A percentile compares a stretch with the other conserved stretches of the same genome.
Evolutionary conservation across 2,113 vertebrate genomes (phyloP).

Genomic region (Perca flavescens): DNA sequence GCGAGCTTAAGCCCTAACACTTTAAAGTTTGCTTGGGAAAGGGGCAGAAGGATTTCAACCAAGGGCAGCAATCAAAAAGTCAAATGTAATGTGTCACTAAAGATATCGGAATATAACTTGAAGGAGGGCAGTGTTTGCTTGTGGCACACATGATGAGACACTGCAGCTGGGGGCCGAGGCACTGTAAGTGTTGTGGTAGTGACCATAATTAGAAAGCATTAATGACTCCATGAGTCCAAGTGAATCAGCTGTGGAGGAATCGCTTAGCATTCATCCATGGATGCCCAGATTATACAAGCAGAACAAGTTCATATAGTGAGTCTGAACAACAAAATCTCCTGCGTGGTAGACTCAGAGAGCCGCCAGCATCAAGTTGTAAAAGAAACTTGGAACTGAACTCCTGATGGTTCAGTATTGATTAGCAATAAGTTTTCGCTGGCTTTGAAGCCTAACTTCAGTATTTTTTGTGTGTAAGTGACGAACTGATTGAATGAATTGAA

Average conservation of each 20-base stretch:
- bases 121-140: background rate
- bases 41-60: background rate
- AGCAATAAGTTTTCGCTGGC: background rate
- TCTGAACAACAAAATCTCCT: background rate
- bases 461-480: too few relatives aligned
- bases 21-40: background rate
- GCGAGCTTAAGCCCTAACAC: background rate
- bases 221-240: background rate
- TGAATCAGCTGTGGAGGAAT: background rate
- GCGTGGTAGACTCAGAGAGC: background rate
- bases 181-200: background rate
- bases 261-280: background rate
- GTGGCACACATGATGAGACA: background rate
- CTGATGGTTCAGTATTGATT: constrained; percentile 4
- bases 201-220: background rate
- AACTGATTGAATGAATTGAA: too few relatives aligned
- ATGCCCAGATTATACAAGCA: constrained; percentile 1
- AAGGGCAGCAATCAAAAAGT: background rate
- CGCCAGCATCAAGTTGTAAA: background rate
- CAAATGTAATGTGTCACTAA: background rate
- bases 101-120: background rate
- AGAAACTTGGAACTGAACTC: background rate
- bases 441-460: too few relatives aligned
- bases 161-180: background rate
- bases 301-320: background rate